phyloP scores from a whole-genome alignment of 2,113 vertebrate species.

The Brachirus orientalis region DNA sequence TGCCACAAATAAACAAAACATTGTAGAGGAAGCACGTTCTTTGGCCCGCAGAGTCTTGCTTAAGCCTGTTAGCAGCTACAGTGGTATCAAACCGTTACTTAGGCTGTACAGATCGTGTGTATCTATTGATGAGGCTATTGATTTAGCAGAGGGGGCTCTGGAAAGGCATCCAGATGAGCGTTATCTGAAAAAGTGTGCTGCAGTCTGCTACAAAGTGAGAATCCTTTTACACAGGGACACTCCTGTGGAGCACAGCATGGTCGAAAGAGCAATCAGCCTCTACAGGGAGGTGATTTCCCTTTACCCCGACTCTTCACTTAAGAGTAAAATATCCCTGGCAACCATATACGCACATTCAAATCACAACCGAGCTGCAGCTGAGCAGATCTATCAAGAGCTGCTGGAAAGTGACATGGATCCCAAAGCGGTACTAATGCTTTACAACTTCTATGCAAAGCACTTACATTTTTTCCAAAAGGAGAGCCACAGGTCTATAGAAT shows the following conservation, averaged over 20 bases:
- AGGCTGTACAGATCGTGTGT: constrained; percentile 36
- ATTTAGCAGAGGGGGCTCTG: constrained; percentile 55
- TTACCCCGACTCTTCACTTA: constrained; percentile 45
- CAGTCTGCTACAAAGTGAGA: constrained; percentile 47
- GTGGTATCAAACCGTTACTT: constrained; percentile 50
- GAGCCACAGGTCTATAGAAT: constrained; percentile 20
- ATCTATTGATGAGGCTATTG: constrained; percentile 57
- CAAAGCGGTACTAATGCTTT: constrained; percentile 37
- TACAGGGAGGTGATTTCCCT: constrained; percentile 44
- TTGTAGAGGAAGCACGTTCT: constrained; percentile 29
- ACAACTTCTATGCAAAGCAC: constrained; percentile 52
- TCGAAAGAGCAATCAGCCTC: constrained; percentile 42
- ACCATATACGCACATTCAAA: constrained; percentile 15
- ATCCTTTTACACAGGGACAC: constrained; percentile 6
- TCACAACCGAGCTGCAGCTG: not conserved
- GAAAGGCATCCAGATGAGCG: constrained; percentile 50
- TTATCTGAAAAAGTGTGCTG: constrained; percentile 47
- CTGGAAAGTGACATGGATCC: constrained; percentile 36
- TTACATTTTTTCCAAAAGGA: constrained; percentile 8
- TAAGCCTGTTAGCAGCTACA: constrained; percentile 53
- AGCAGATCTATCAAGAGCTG: constrained; percentile 44
- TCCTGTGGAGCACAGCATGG: constrained; percentile 1
- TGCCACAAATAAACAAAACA: constrained; percentile 1
- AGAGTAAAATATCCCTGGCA: constrained; percentile 35
- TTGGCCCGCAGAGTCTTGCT: constrained; percentile 48